Percentiles rank a stretch among this genome's conserved stretches.
These are phyloP conservation scores for Ia io DNA, from an alignment of 2,113 vertebrate genomes.

Conservation along the genomic window DNA sequence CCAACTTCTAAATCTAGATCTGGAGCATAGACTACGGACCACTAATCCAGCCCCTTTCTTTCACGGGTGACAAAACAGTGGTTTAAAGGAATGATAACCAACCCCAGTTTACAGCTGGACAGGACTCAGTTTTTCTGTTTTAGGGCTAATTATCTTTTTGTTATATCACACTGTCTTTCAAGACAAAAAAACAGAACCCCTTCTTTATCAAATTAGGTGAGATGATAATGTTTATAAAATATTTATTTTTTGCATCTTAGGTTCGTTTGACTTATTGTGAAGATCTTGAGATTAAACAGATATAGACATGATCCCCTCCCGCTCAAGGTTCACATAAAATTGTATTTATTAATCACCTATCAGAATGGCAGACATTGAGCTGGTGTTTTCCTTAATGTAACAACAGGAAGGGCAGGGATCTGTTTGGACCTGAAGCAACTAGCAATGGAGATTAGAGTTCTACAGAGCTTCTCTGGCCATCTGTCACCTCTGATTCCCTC, in stretches of 20 bases:
- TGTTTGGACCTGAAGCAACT: not conserved
- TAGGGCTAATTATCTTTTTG: not conserved
- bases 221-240: not conserved
- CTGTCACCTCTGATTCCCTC: constrained; percentile 40
- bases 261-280: not conserved
- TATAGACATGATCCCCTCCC: not conserved
- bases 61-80: not conserved
- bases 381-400: not conserved
- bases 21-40: not conserved
- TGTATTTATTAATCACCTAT: not conserved
- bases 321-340: not conserved
- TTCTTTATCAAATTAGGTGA: not conserved
- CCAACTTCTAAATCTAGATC: not conserved
- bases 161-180: not conserved
- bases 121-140: not conserved
- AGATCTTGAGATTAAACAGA: not conserved
- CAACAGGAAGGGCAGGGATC: not conserved
- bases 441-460: not conserved
- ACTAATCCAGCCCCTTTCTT: not conserved
- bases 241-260: constrained; percentile 20
- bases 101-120: not conserved
- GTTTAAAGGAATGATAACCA: not conserved
- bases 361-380: not conserved
- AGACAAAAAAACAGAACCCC: not conserved
- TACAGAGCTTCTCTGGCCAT: not conserved